Evolutionary conservation across 2,888 invertebrate genomes (phyloP).

Genomic region (Sericinus montela): DNA sequence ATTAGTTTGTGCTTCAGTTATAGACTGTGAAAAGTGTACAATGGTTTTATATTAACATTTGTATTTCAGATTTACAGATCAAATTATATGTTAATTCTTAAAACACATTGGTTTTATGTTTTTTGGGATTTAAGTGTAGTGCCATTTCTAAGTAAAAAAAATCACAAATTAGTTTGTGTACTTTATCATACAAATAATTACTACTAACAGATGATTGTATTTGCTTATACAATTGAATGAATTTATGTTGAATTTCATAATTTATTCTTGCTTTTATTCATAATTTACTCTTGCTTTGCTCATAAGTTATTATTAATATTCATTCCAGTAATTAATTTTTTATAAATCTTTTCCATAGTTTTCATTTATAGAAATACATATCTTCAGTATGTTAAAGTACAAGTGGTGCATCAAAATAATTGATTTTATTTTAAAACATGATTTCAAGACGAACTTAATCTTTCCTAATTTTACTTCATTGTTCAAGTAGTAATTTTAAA

Average conservation of each 20-base stretch:
- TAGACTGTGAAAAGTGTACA: conserved; percentile 54
- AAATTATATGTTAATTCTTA: conserved; percentile 41
- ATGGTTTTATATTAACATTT: conserved; percentile 56
- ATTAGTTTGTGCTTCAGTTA: conserved; percentile 57
- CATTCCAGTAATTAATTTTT: conserved; percentile 12
- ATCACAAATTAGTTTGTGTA: not conserved
- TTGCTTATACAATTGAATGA: not conserved
- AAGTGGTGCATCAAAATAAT: not conserved
- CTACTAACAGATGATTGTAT: no score
- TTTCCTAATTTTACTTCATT: no score
- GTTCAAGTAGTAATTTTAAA: no score
- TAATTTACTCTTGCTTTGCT: not conserved
- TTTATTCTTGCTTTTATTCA: no score
- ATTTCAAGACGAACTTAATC: no score
- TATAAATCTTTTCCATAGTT: not conserved
- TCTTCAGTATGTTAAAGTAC: not conserved
- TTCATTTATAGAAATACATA: not conserved
- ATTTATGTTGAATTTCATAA: not conserved
- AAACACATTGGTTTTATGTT: conserved; percentile 40
- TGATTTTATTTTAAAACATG: no score
- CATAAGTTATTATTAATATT: conserved; percentile 4
- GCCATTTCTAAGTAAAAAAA: conserved; percentile 30
- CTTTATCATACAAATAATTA: not conserved
- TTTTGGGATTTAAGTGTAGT: conserved; percentile 36
- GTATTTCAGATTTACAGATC: conserved; percentile 45